phyloP scores from a whole-genome alignment of 2,797 vertebrate species.

The Micropoecilia bifurca region DNA sequence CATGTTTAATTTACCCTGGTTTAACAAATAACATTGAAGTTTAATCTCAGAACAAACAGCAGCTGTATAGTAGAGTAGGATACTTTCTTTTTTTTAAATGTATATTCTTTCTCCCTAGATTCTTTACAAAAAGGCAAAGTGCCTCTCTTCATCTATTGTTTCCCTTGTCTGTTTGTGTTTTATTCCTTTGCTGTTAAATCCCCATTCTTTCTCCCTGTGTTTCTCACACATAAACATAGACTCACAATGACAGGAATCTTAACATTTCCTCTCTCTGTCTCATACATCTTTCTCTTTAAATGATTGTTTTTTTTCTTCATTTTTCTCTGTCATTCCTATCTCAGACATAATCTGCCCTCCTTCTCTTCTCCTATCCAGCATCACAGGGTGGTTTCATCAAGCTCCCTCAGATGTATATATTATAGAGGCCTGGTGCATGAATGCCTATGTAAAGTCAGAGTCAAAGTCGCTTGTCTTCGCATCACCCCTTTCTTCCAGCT shows the following conservation, averaged over 20 bases:
- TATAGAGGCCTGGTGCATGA: slow-evolving; percentile 40
- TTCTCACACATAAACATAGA: slow-evolving; percentile 38
- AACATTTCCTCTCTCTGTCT: slow-evolving; percentile 57
- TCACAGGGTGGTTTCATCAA: slow-evolving; percentile 53
- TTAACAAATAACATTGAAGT: slow-evolving; percentile 24
- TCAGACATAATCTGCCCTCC: slow-evolving; percentile 51
- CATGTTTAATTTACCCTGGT: slow-evolving; percentile 27
- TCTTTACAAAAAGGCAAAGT: slow-evolving; percentile 40
- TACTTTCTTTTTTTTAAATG: slow-evolving; percentile 59
- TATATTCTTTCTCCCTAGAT: slow-evolving; percentile 37
- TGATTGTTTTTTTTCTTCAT: slow-evolving; percentile 33
- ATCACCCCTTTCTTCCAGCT: slow-evolving; percentile 41
- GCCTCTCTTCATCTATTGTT: slow-evolving; percentile 59
- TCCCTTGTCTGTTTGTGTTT: slow-evolving; percentile 56
- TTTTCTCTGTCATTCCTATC: slow-evolving; percentile 45
- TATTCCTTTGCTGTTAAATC: slow-evolving; percentile 59
- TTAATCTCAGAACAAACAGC: slow-evolving; percentile 21
- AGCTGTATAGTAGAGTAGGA: slow-evolving; percentile 31
- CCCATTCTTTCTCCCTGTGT: slow-evolving; percentile 37
- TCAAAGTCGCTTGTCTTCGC: slow-evolving; percentile 61
- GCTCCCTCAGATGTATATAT: slow-evolving; percentile 64
- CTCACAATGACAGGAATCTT: slow-evolving; percentile 68
- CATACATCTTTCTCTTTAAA: slow-evolving; percentile 51
- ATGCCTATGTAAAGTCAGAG: slow-evolving; percentile 49
- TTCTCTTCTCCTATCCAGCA: slow-evolving; percentile 45